phyloP scores from a whole-genome alignment of 2,113 vertebrate genomes.

The Lates calcarifer region DNA sequence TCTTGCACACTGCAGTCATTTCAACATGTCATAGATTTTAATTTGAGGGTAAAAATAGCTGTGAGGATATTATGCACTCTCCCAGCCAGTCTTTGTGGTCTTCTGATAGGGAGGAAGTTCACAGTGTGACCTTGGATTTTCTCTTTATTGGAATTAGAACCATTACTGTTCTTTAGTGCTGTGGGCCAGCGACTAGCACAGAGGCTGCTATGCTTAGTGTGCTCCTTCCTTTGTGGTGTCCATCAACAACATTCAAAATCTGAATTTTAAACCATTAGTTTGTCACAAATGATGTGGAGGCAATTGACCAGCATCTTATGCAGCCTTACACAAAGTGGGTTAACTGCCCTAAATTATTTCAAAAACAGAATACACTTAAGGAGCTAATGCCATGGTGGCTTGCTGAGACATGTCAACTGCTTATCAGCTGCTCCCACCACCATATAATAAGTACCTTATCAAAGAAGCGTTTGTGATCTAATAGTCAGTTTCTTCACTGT shows the following conservation, averaged over 20 bases:
- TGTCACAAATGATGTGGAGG: slow-evolving; percentile 67
- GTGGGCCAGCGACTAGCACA: slow-evolving; percentile 58
- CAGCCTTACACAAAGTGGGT: slow-evolving; percentile 41
- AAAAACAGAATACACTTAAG: slow-evolving; percentile 52
- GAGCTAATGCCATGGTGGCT: slow-evolving; percentile 14
- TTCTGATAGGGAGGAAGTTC: slow-evolving; percentile 88
- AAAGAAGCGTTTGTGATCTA: slow-evolving; percentile 14
- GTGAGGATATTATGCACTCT: slow-evolving; percentile 90
- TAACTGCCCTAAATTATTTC: slow-evolving; percentile 58
- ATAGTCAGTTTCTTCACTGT: slow-evolving; percentile 11
- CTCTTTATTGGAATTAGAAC: slow-evolving; percentile 85
- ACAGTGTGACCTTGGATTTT: slow-evolving; percentile 87
- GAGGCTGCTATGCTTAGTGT: slow-evolving; percentile 44
- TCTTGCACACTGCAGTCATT: slow-evolving; percentile 90
- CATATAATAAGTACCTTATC: slow-evolving; percentile 14
- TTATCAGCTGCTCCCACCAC: slow-evolving; percentile 10
- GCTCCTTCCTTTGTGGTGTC: slow-evolving; percentile 70
- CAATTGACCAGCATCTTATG: slow-evolving; percentile 62
- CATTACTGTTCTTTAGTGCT: slow-evolving; percentile 78
- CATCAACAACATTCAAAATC: slow-evolving; percentile 71
- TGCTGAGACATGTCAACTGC: slow-evolving; percentile 39
- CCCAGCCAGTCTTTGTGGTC: slow-evolving; percentile 87
- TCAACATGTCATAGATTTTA: slow-evolving; percentile 92
- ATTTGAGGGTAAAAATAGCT: slow-evolving; percentile 92
- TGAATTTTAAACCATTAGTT: slow-evolving; percentile 72